Percentiles rank a stretch among this genome's conserved stretches.
These are phyloP conservation scores for Unio delphinus DNA, from an alignment of 2,888 invertebrate species.

Conservation along the genomic window DNA sequence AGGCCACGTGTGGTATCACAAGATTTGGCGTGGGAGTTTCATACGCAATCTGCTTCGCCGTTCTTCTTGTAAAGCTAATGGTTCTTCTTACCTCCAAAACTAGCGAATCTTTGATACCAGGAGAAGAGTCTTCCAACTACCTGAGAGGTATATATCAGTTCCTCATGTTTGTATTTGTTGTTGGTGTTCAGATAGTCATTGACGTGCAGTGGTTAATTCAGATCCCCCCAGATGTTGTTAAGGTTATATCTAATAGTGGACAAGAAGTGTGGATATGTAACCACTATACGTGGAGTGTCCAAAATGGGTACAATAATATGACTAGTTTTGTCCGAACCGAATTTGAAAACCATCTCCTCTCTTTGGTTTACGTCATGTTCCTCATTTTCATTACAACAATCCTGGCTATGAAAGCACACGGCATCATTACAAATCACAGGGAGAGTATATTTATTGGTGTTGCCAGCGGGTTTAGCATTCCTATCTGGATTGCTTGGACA, in stretches of 20 bases:
- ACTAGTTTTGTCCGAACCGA: slow-evolving; percentile 54
- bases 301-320: slow-evolving; percentile 46
- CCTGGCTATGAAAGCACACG: slow-evolving; percentile 82
- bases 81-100: slow-evolving; percentile 92
- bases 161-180: slow-evolving; percentile 89
- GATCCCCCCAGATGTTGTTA: slow-evolving; percentile 66
- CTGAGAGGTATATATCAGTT: slow-evolving; percentile 92
- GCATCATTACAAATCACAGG: slow-evolving; percentile 92
- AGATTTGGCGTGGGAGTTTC: slow-evolving; percentile 72
- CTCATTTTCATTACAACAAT: slow-evolving; percentile 88
- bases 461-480: slow-evolving; percentile 87
- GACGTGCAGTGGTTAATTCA: slow-evolving; percentile 71
- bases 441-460: slow-evolving; percentile 94
- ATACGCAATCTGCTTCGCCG: slow-evolving; percentile 87
- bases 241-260: slow-evolving; percentile 49
- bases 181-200: slow-evolving; percentile 79
- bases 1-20: slow-evolving; percentile 71
- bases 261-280: slow-evolving; percentile 66
- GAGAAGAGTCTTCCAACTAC: slow-evolving; percentile 79
- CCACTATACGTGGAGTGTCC: slow-evolving; percentile 60
- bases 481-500: slow-evolving; percentile 75
- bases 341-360: slow-evolving; percentile 78
- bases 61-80: slow-evolving; percentile 93
- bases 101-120: slow-evolving; percentile 68
- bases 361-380: slow-evolving; percentile 86